Evolutionary conservation across 1,140 invertebrate species (phyloP), one percentile per base, ranked within the genome.

Genomic region (Leptinotarsa lineolata): DNA sequence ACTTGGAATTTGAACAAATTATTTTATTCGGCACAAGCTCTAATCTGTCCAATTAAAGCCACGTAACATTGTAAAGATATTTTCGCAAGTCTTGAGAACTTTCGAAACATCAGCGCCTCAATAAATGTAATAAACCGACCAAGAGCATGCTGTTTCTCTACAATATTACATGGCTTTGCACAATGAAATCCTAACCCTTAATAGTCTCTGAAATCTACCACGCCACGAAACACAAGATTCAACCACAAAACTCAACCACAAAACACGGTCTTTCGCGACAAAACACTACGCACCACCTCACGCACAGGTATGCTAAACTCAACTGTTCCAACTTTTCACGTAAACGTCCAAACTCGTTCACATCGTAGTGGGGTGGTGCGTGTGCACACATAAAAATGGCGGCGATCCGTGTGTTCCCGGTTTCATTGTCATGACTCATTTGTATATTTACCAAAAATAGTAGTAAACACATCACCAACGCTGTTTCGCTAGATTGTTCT

Each of bases 11-110:
- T 72, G 54, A 77, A 66, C 60, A 68, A 63, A 68, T 68, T 68
- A 73, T 73, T 72, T 45, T 46, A 63, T 5, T n/a, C 20, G 18
- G 13, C 4, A 64, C 18, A 44, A 72, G 63, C 46, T 78, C 77
- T 78, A 73, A 46, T 60, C 75, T 67, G 77, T 78, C 77, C 73
- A 75, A 73, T 59, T 59, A 70, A 70, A 69, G 75, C 77, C 77
- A 68, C 77, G 74, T 70, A 71, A 77, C 64, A 78, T 76, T 65
- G 21, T 24, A 74, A 16, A 68, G 4, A 54, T 54, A n/a, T 5
- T n/a, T 5, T 39, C 8, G 30, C 30, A 39, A 39, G 30, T 39
- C 30, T 39, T 39, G 30, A 39, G 30, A 39, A 39, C 2, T 39
- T 39, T 39, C 0, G 30, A 39, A 39, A 39, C 30, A 39, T 8